Percentiles rank a stretch among this genome's conserved stretches.
Evolutionary conservation across 2,797 vertebrate genomes (phyloP).

Genomic region (Intellagama lesueurii): DNA sequence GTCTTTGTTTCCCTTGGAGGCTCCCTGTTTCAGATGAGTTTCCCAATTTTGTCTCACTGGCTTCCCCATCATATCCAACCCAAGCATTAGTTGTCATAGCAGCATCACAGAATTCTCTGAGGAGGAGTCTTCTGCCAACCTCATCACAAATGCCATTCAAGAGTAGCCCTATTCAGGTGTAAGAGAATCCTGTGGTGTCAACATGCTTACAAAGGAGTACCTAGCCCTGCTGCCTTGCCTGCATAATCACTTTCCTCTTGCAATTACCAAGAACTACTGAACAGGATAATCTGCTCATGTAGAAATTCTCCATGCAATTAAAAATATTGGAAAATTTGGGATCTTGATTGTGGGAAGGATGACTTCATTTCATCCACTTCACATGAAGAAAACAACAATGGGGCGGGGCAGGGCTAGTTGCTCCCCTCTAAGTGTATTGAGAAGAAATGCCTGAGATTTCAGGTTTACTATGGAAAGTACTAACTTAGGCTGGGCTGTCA

Average conservation of each 20-base stretch:
- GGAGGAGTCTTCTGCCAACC: neutral
- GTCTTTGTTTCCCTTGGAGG: slow-evolving; percentile 16
- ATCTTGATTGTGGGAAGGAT: no score
- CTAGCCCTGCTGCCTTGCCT: no score
- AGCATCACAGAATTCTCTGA: slow-evolving; percentile 7
- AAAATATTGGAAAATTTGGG: no score
- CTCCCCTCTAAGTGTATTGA: neutral
- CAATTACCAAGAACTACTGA: no score
- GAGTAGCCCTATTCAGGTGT: neutral
- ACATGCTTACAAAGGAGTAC: no score
- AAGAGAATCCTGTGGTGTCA: no score
- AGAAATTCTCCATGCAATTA: no score
- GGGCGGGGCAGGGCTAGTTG: no score
- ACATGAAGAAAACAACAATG: no score
- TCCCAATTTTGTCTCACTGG: neutral
- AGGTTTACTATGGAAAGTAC: neutral
- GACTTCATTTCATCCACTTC: no score
- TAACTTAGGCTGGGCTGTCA: neutral
- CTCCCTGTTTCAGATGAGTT: neutral
- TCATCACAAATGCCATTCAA: slow-evolving; percentile 6
- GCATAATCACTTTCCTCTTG: no score
- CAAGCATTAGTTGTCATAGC: slow-evolving; percentile 21
- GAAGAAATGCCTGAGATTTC: neutral
- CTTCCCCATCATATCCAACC: neutral
- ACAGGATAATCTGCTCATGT: no score